These are phyloP conservation scores for Amazona vittata DNA, from an alignment of 2,113 vertebrate genomes.

Conservation along the genomic window DNA sequence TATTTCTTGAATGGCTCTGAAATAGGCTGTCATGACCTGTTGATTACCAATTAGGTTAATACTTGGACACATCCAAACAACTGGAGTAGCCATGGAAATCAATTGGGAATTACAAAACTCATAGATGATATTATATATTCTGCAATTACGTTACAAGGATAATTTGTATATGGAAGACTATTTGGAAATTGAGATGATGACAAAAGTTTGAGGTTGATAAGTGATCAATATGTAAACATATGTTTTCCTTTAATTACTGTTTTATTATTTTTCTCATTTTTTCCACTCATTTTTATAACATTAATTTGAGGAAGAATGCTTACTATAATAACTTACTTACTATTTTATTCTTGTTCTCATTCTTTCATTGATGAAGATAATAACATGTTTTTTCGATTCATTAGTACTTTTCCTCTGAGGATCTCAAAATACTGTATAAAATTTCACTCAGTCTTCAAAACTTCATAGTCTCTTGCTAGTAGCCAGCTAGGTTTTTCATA, in stretches of 20 bases:
- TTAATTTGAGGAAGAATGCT: neutral
- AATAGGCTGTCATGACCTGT: neutral
- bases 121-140: neutral
- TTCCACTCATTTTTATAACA: neutral
- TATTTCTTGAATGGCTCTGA: neutral
- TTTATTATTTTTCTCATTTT: neutral
- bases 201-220: neutral
- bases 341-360: neutral
- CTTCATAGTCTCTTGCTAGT: neutral
- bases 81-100: neutral
- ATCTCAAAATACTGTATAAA: slow-evolving; percentile 53
- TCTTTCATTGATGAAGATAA: neutral
- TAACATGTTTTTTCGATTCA: neutral
- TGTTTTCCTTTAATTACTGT: neutral
- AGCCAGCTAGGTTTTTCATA: slow-evolving; percentile 6
- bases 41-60: neutral
- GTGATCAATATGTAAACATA: neutral
- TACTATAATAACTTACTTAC: neutral
- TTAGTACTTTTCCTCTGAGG: slow-evolving; percentile 35
- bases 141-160: neutral
- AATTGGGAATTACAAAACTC: neutral
- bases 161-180: neutral
- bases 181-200: neutral
- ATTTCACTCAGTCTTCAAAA: slow-evolving; percentile 13
- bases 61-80: neutral